Percentiles rank a stretch among this genome's conserved stretches.
Conservation (phyloP, 2,797 vertebrate genomes). For the Craterocephalus amniculus region DNA sequence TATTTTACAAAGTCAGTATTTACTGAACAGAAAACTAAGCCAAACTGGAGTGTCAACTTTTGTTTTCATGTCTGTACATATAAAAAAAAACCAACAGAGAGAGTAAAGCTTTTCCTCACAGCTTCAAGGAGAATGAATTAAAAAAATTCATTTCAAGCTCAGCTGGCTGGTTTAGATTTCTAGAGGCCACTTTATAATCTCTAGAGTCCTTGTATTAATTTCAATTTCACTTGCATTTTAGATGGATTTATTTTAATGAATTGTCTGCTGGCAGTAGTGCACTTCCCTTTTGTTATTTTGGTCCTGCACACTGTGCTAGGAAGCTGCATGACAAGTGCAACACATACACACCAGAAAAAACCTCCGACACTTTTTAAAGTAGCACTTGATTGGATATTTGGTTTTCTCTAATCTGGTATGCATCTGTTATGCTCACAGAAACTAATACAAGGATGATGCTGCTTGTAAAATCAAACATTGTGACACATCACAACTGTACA, state of each 20-base stretch:
- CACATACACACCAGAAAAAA: not conserved
- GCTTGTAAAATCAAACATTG: conserved; percentile 2
- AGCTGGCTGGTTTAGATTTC: conserved; percentile 26
- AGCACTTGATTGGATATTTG: not conserved
- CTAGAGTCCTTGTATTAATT: conserved; percentile 27
- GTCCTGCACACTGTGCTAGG: not conserved
- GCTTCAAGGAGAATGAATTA: conserved; percentile 20
- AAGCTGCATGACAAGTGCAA: conserved; percentile 8
- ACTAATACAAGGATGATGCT: not conserved
- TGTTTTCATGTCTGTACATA: not conserved
- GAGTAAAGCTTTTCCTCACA: not conserved
- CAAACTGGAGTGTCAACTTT: not conserved
- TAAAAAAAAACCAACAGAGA: not conserved
- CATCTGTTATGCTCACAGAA: not conserved
- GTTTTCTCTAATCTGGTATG: not conserved
- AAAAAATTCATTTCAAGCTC: conserved; percentile 19
- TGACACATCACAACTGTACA: conserved; percentile 7
- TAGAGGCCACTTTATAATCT: conserved; percentile 25
- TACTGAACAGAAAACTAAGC: not conserved
- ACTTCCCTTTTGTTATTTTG: conserved; percentile 9
- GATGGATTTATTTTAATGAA: conserved; percentile 25
- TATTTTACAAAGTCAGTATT: not conserved
- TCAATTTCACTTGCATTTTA: conserved; percentile 29
- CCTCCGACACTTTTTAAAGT: not conserved
- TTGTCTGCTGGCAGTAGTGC: conserved; percentile 20